Conservation (phyloP, 2,797 vertebrate genomes). For the Sphaeramia orbicularis region DNA sequence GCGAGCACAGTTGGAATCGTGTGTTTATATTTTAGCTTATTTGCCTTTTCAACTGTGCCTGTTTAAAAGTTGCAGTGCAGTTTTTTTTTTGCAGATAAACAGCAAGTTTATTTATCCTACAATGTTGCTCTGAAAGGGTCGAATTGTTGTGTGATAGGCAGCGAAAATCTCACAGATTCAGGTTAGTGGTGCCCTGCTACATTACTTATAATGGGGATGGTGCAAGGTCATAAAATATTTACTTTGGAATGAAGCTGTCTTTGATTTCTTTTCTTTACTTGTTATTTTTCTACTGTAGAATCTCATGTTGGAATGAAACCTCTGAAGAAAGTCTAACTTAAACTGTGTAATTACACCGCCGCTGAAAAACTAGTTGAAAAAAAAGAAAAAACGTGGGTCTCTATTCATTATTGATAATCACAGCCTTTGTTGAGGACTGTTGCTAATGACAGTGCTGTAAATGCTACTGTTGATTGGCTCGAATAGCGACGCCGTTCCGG, state of each 20-base stretch:
- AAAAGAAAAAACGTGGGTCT: not conserved
- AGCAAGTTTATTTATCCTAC: constrained; percentile 11
- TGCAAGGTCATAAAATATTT: constrained; percentile 10
- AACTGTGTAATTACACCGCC: not conserved
- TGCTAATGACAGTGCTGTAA: constrained; percentile 3
- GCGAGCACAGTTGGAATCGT: not conserved
- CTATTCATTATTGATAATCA: not conserved
- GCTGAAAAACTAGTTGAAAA: not conserved
- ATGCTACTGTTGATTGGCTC: constrained; percentile 8
- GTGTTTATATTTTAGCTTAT: not conserved
- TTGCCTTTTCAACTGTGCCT: not conserved
- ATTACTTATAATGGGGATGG: constrained; percentile 1
- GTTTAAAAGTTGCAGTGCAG: not conserved
- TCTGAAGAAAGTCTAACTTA: constrained; percentile 2
- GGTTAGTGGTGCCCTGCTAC: constrained; percentile 20
- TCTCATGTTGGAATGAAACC: not conserved
- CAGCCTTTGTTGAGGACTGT: constrained; percentile 6
- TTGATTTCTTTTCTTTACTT: constrained; percentile 11
- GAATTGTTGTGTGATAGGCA: not conserved
- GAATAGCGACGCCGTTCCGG: constrained; percentile 8
- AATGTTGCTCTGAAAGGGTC: constrained; percentile 22
- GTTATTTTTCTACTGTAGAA: not conserved
- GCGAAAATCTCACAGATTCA: constrained; percentile 1
- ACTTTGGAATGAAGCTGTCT: not conserved
- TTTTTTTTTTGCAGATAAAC: constrained; percentile 2